Evolutionary conservation across 2,888 invertebrate genomes (phyloP), one percentile per base, ranked within the genome.

Genomic region (Agapostemon virescens): DNA sequence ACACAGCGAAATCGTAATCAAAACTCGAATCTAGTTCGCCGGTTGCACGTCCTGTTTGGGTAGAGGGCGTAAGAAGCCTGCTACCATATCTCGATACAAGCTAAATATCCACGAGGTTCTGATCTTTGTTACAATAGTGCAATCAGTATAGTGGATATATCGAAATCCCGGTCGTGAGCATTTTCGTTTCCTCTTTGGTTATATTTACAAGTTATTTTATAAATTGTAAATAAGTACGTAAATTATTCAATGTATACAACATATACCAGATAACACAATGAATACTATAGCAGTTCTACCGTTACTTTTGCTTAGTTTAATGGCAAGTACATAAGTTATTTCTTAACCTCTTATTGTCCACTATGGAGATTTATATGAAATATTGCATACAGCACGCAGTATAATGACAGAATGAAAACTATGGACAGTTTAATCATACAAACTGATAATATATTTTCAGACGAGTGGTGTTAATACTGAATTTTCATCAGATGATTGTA

Each of bases 401-500:
- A 20, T 33, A 33, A 20, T 33, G 7, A 61, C 11, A n/a, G n/a
- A 36, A 63, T 36, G 0, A 63, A 63, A 63, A 36, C 5, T 36
- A 20, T 36, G n/a, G 36, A 20, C 5, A 13, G 13, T 63, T 36
- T 20, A n/a, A n/a, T 63, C 17, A 9, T 36, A 33, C n/a, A 45
- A 38, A 61, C 6, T 33, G 20, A 36, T 55, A 9, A 40, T 17
- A 11, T 13, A 20, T 68, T 33, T 76, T 17, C 38, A 86, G 86
- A 9, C 74, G 2, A 64, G 67, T 45, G 30, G 61, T 70, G 77
- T 40, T 0, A 33, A 55, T 15, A 93, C 94, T 0, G 95, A 96
- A 88, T 96, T 95, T 92, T 94, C 96, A 2, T 94, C 95, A 7
- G 97, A 97, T 91, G 97, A 98, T 91, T 99, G 98, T 93, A 95